Evolutionary conservation across 2,888 invertebrate genomes (phyloP), one percentile per base, ranked within the genome.

Genomic region (Lottia gigantea): DNA sequence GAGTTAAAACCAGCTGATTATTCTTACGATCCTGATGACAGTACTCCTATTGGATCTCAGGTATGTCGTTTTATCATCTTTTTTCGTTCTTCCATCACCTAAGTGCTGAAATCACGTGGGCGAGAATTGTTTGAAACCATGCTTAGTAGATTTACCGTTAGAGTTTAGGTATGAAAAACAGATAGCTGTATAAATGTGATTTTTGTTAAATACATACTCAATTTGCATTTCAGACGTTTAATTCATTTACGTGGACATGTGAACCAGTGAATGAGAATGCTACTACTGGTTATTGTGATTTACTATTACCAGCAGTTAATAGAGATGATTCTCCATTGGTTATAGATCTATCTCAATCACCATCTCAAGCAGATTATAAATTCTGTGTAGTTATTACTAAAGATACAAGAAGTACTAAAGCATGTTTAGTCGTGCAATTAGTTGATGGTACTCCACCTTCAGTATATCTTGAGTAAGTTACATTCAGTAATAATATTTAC

Each of bases 1-100:
- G 76, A 74, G 0, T 77, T 90, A 7, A 73, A 78, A 8, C 88
- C 89, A 1, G 77, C 73, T 15, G 67, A 66, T 0, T 80, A 80
- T 70, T 89, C 89, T 0, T 77, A 81, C 46, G 89, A 90, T 74
- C 89, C 89, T 1, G 89, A 89, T 75, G 74, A 74, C 1, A 40
- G 67, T 12, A 55, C 55, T 23, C 55, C 55, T 11, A 23, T 55
- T 0, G 70, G 62, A 26, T n/a, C 71, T 49, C 79, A 82, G 78
- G 83, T 82, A 74, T 67, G 74, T 40, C 11, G n/a, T 40, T 40
- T 47, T 64, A 40, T 49, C 40, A 40, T 11, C 40, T 8, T 40
- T 31, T 2, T 31, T 31, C 3, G 3, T 31, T 31, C 3, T 4
- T 31, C 6, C 31, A 31, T 31, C 31, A 31, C 31, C 31, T 31